These are phyloP conservation scores for Morinoia aosen DNA, from an alignment of 2,888 invertebrate species.

Conservation along the genomic window DNA sequence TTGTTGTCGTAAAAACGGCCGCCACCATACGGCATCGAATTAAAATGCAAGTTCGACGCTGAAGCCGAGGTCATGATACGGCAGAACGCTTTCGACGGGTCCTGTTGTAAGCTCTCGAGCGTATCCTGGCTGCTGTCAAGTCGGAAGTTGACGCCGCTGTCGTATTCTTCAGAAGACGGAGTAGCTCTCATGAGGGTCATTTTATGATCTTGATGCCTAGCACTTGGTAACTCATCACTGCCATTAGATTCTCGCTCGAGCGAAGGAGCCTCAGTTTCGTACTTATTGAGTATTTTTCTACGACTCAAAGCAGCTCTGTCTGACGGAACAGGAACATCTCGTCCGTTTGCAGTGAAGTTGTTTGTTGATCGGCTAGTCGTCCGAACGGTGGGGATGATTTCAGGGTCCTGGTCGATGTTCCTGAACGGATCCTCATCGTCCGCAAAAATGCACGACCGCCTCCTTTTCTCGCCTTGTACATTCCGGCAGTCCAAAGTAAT, in stretches of 20 bases:
- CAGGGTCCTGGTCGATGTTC: constrained; percentile 55
- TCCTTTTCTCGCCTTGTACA: constrained; percentile 62
- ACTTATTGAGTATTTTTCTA: constrained; percentile 27
- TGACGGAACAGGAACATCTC: constrained; percentile 15
- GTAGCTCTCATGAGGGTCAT: constrained; percentile 54
- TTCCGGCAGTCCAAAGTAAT: constrained; percentile 66
- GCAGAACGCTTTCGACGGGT: background rate
- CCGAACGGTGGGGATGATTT: constrained; percentile 55
- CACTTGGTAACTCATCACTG: background rate
- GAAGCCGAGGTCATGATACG: background rate
- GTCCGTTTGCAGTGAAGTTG: background rate
- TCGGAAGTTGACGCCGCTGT: constrained; percentile 65
- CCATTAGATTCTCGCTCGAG: background rate
- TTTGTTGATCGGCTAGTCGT: background rate
- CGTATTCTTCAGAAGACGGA: constrained; percentile 64
- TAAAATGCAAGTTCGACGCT: background rate
- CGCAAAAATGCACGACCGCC: constrained; percentile 59
- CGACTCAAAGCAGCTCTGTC: constrained; percentile 35
- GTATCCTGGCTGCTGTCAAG: constrained; percentile 60
- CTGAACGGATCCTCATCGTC: constrained; percentile 60
- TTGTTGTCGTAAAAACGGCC: background rate
- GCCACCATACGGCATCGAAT: constrained; percentile 29
- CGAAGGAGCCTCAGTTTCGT: constrained; percentile 31
- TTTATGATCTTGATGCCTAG: background rate
- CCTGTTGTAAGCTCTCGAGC: constrained; percentile 55